Evolutionary conservation across 1,140 invertebrate species (phyloP).

Genomic region (Trachymyrmex septentrionalis): DNA sequence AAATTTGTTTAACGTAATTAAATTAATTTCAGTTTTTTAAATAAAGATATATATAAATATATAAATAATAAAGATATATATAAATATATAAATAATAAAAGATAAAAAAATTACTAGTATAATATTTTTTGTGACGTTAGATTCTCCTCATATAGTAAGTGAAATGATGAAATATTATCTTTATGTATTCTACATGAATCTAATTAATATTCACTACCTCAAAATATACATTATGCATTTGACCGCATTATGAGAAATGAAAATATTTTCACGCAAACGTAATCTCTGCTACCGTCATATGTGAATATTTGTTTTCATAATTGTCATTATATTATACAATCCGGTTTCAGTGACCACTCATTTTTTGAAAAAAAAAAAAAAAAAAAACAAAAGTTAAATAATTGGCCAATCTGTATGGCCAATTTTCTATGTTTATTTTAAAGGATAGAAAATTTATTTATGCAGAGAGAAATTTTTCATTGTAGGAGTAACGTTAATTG

Average conservation of each 20-base stretch:
- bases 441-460: neutral
- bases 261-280: conserved; percentile 31
- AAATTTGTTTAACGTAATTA: conserved; percentile 5
- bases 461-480: neutral
- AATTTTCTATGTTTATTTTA: neutral
- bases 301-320: conserved; percentile 36
- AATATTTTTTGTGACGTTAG: neutral
- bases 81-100: neutral
- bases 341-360: neutral
- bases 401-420: neutral
- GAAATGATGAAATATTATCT: conserved; percentile 17
- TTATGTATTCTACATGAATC: neutral
- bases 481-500: neutral
- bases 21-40: neutral
- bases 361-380: conserved; percentile 36
- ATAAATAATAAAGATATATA: neutral
- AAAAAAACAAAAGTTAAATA: neutral
- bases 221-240: conserved; percentile 25
- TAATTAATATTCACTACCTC: conserved; percentile 47
- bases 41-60: neutral
- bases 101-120: neutral
- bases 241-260: conserved; percentile 18
- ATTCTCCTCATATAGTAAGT: neutral
- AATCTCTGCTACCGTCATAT: conserved; percentile 9
- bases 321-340: neutral